Base-by-base conservation (phyloP, 2,797 vertebrate genomes). In the Gobio occitaniae region DNA sequence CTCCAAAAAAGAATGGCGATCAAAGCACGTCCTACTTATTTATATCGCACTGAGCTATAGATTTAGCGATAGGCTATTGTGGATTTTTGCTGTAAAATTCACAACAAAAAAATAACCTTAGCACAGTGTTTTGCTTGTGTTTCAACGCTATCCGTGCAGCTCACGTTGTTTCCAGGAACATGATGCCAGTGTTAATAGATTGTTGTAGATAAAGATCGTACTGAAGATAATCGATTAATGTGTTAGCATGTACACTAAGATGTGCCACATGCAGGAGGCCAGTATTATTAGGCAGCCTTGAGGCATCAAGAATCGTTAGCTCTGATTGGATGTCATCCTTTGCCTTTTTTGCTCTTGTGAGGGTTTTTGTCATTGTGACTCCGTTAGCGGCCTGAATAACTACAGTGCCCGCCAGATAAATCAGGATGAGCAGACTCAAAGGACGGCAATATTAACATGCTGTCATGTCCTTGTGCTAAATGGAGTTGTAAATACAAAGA, bases 401-500 rank as follows among this genome's bases (percentile, higher is more conserved):
- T 71, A 32, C 47, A 52, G 52, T n/a, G 56, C 41, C 19, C 48
- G 19, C 50, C 71, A 81, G 21, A 83, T 85, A 75, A 85, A 87
- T 84, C 84, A 75, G 61, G 56, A 76, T 61, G 80, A 41, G 79
- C 70, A 77, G 59, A 85, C 80, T 90, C 88, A 89, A 85, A 82
- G 38, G 56, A 83, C 41, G 59, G 63, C 71, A 83, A 61, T 56
- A 75, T 79, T 86, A 75, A 70, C 63, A 86, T 70, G 86, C 77
- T 75, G 81, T 83, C 86, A 87, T 86, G 93, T 94, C 91, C 92
- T 94, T 94, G 92, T 90, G 85, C 90, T 91, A 93, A 94, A 93
- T 94, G 90, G 91, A 93, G 89, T 91, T 92, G 92, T 95, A 95
- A 94, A 94, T 93, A 94, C 90, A 91, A 89, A 85, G 88, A 89